Evolutionary conservation across 1,140 invertebrate genomes (phyloP), one percentile per base, ranked within the genome.

Genomic region (Littorina saxatilis): DNA sequence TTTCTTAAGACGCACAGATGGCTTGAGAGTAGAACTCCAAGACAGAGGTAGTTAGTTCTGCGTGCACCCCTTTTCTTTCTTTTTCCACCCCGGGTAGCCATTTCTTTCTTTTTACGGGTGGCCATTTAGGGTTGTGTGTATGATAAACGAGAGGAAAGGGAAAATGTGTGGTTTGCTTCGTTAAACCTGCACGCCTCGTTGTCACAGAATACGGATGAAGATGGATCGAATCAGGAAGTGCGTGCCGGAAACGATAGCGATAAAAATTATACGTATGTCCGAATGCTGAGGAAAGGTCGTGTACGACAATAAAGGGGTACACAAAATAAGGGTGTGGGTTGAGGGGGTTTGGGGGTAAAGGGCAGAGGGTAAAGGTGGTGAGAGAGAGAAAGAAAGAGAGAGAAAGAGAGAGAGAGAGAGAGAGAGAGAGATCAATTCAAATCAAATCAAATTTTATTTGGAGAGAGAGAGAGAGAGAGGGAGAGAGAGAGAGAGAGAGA

Each of bases 91-190:
- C 7, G 43, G 43, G 43, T 47, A 17, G 43, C 43, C 17, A 17
- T 17, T 5, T 47, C 7, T 47, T 17, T 17, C 43, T 47, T 47
- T 17, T n/a, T n/a, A n/a, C n/a, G n/a, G n/a, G n/a, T n/a, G n/a
- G n/a, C n/a, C n/a, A n/a, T n/a, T n/a, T n/a, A n/a, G n/a, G n/a
- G 43, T 5, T 47, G 5, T 47, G 43, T 47, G 43, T 47, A 27
- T 68, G 66, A 68, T 68, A 68, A 68, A 68, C 39, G 66, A 17
- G 66, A 68, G 66, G 66, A 39, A 68, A 68, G 66, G 66, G 66
- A 68, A 66, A 68, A 39, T 66, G 32, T 17, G 32, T 68, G 35
- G 35, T 68, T 68, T 68, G 66, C 35, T 37, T 68, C 66, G 66
- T 39, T 68, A 35, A 29, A 68, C 66, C 29, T 68, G 66, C 66